phyloP scores from a whole-genome alignment of 1,140 invertebrate species.

The Drosophila equinoxialis region DNA sequence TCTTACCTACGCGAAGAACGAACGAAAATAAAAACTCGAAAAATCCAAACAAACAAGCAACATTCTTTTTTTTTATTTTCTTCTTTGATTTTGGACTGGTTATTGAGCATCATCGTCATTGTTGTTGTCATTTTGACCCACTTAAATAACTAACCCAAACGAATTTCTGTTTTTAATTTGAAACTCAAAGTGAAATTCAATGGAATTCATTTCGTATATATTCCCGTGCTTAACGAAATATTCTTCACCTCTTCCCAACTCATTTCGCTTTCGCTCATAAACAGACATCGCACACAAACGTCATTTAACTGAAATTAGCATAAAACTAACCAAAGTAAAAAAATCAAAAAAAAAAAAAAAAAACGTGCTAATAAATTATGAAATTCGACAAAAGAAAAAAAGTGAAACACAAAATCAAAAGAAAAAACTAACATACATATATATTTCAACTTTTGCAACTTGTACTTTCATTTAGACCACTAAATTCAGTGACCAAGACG shows the following conservation, averaged over 20 bases:
- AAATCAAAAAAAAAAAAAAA: slow-evolving; percentile 2
- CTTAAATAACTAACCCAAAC: slow-evolving; percentile 37
- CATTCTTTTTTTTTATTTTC: background rate
- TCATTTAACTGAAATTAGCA: slow-evolving; percentile 68
- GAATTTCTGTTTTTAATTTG: slow-evolving; percentile 55
- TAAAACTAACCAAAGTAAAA: slow-evolving; percentile 13
- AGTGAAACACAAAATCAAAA: slow-evolving; percentile 58
- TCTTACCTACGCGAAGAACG: slow-evolving; percentile 53
- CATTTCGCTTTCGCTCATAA: slow-evolving; percentile 67
- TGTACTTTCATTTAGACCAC: slow-evolving; percentile 68
- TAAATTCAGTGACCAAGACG: slow-evolving; percentile 1
- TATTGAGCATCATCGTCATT: slow-evolving; percentile 22
- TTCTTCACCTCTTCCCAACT: slow-evolving; percentile 39
- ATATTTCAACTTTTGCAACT: slow-evolving; percentile 49
- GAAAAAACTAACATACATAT: slow-evolving; percentile 6
- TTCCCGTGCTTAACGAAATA: slow-evolving; percentile 16
- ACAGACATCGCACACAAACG: slow-evolving; percentile 30
- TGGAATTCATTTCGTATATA: slow-evolving; percentile 17
- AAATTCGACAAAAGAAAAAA: slow-evolving; percentile 56
- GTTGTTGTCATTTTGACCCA: slow-evolving; percentile 64
- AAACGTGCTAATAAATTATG: slow-evolving; percentile 76
- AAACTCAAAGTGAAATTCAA: slow-evolving; percentile 40
- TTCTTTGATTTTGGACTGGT: slow-evolving; percentile 40
- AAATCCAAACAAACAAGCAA: slow-evolving; percentile 43
- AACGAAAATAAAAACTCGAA: background rate